These are phyloP conservation scores for Cataglyphis cursor DNA, from an alignment of 2,888 invertebrate genomes.

Conservation along the genomic window DNA sequence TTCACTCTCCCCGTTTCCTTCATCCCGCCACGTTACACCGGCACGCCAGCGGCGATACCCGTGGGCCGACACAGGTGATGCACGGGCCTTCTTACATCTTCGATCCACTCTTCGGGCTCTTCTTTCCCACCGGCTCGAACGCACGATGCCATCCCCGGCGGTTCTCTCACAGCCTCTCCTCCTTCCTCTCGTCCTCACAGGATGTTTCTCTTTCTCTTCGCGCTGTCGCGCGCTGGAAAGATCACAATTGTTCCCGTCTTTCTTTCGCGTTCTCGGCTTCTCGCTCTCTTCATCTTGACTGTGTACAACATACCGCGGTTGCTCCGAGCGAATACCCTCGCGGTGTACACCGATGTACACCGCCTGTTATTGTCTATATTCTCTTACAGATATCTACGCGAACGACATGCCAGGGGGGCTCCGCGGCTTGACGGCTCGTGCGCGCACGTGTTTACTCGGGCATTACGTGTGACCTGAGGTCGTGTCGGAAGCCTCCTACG, in stretches of 20 bases:
- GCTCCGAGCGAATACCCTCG: conserved; percentile 69
- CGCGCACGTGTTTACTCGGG: conserved; percentile 68
- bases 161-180: conserved; percentile 37
- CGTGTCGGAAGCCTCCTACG: conserved; percentile 63
- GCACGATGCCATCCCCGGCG: conserved; percentile 62
- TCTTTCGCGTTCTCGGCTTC: conserved; percentile 30
- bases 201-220: conserved; percentile 35
- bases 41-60: conserved; percentile 79
- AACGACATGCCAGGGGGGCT: conserved; percentile 56
- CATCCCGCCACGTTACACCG: conserved; percentile 68
- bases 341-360: conserved; percentile 68
- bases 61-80: conserved; percentile 82
- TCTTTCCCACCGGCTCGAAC: conserved; percentile 77
- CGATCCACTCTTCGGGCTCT: conserved; percentile 79
- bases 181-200: conserved; percentile 54
- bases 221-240: conserved; percentile 52
- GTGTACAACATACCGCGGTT: conserved; percentile 62
- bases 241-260: conserved; percentile 63
- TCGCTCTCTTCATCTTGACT: conserved; percentile 27
- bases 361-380: conserved; percentile 77
- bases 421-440: conserved; percentile 49
- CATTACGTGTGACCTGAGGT: conserved; percentile 66
- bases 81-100: conserved; percentile 81
- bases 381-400: conserved; percentile 63
- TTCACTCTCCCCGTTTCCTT: conserved; percentile 37